Conservation (phyloP, 2,797 vertebrate species). For the Crax fasciolata region DNA sequence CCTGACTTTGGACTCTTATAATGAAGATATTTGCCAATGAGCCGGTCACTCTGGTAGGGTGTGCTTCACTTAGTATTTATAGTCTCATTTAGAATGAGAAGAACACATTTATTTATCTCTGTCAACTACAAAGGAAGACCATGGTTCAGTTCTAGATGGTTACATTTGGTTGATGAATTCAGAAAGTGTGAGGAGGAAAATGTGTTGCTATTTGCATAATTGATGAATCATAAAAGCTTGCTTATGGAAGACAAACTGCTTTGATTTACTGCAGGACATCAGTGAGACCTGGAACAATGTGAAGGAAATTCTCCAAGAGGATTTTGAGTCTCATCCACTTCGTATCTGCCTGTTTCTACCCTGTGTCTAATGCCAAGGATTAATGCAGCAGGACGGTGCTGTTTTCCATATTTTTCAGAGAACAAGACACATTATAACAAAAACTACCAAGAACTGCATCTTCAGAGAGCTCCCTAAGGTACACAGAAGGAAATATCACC, state of each 20-base stretch:
- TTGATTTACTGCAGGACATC: slow-evolving; percentile 14
- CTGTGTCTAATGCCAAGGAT: neutral
- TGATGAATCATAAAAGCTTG: neutral
- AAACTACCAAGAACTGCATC: neutral
- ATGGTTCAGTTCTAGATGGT: neutral
- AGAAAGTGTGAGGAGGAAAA: neutral
- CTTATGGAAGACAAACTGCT: neutral
- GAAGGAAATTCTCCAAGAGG: neutral
- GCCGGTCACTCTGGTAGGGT: neutral
- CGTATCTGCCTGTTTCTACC: neutral
- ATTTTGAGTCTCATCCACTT: neutral
- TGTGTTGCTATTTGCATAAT: neutral
- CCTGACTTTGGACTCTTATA: neutral
- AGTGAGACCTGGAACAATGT: neutral
- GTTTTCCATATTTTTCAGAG: neutral
- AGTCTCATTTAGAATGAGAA: neutral
- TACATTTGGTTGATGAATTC: neutral
- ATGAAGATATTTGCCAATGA: neutral
- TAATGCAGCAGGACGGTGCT: neutral
- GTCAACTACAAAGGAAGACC: neutral
- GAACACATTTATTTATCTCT: neutral
- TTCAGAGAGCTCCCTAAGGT: neutral
- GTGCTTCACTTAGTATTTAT: neutral
- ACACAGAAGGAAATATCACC: neutral
- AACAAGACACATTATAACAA: neutral